Evolutionary conservation across 1,140 invertebrate genomes (phyloP).

Genomic region (Drosophila parvula): DNA sequence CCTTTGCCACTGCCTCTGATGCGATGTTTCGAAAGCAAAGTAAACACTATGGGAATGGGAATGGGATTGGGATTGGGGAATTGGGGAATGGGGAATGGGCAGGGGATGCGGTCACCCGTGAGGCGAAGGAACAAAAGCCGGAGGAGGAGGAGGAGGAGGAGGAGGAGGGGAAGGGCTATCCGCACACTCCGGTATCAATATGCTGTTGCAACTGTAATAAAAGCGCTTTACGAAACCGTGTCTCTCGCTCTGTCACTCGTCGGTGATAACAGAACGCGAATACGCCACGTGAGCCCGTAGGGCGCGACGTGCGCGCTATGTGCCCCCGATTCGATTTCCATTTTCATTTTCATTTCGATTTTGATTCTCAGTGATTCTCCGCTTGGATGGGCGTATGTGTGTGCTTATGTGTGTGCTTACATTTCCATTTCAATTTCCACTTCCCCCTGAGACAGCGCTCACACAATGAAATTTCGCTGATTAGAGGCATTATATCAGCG

Average conservation of each 20-base stretch:
- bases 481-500: constrained; percentile 48
- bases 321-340: constrained; percentile 37
- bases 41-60: constrained; percentile 10
- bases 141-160: neutral
- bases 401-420: neutral
- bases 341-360: constrained; percentile 11
- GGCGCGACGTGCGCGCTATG: constrained; percentile 3
- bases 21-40: constrained; percentile 47
- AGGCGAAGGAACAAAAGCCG: no score
- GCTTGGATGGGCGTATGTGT: neutral
- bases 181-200: constrained; percentile 37
- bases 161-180: neutral
- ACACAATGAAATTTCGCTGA: constrained; percentile 39
- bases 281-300: constrained; percentile 63
- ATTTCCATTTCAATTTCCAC: constrained; percentile 27
- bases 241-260: neutral
- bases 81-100: neutral
- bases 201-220: constrained; percentile 65
- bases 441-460: neutral
- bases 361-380: constrained; percentile 1
- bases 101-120: constrained; percentile 2
- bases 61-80: neutral
- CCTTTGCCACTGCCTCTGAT: constrained; percentile 16
- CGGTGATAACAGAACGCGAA: constrained; percentile 66
- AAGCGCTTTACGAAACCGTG: constrained; percentile 52